Evolutionary conservation across 1,140 invertebrate genomes (phyloP), one percentile per base, ranked within the genome.

Genomic region (Eumeta japonica): DNA sequence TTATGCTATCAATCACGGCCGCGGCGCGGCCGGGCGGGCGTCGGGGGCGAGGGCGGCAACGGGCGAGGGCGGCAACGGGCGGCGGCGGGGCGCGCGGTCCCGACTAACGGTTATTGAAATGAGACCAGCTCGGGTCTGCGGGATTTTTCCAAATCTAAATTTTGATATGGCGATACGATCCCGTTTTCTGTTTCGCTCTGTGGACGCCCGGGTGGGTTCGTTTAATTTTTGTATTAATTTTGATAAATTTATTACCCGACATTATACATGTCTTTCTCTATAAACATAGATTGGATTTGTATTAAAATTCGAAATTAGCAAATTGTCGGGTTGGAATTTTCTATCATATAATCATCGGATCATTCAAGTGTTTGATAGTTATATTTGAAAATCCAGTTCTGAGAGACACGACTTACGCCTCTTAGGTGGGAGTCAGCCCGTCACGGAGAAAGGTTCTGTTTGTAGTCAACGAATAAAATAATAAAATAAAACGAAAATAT

Each of bases 71-170:
- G 39, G 37, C 41, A 48, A 45, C 45, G 35, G 40, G 52, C 43
- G 17, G 43, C 24, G 46, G 45, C 46, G 48, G 37, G 38, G 28
- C 46, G 49, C 40, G 34, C 46, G 48, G 55, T 46, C 43, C 45
- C 45, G 55, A 60, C 61, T 73, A 73, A 73, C 68, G 68, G 68
- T 73, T 73, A 73, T 73, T 73, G 68, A 73, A 73, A 73, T 73
- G 64, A 72, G 65, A 59, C 57, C 58, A 51, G 48, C 57, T 51
- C 58, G 20, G 5, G 5, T 57, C 61, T 58, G 61, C n/a, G n/a
- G n/a, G n/a, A n/a, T 73, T 68, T 73, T 73, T 65, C 54, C 55
- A 61, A 73, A 73, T 73, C 70, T 73, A 73, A 73, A 73, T 73
- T 73, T 70, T 73, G 68, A 73, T 73, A 73, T 70, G 65, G 64